A percentile compares a stretch with the other conserved stretches of the same genome.
Conservation (phyloP, 2,888 invertebrate genomes). For the Drosophila greeni region DNA sequence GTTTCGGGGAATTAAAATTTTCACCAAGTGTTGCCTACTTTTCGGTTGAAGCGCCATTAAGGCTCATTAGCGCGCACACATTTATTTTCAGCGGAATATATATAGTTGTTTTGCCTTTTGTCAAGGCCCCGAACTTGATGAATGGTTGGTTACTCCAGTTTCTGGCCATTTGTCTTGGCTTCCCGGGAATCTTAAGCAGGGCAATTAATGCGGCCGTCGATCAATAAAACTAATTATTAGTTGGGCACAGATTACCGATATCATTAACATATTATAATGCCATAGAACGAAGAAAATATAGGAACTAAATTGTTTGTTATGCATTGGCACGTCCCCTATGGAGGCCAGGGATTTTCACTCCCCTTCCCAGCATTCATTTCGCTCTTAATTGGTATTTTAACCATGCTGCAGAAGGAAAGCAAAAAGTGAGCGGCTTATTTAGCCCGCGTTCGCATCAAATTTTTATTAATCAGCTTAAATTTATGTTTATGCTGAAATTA, state of each 20-base stretch:
- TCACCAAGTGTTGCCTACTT: constrained; percentile 64
- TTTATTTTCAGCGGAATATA: constrained; percentile 12
- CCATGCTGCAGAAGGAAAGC: constrained; percentile 5
- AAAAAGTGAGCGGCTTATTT: constrained; percentile 21
- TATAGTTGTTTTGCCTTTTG: constrained; percentile 29
- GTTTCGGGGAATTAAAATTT: constrained; percentile 60
- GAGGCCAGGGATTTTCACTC: neutral
- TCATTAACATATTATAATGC: constrained; percentile 52
- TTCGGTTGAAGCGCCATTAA: constrained; percentile 53
- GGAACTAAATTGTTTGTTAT: constrained; percentile 40
- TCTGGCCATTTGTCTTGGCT: constrained; percentile 51
- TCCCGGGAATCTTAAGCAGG: constrained; percentile 36
- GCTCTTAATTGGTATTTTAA: constrained; percentile 41
- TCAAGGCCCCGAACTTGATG: constrained; percentile 33
- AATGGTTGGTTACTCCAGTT: constrained; percentile 19
- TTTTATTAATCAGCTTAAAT: constrained; percentile 63
- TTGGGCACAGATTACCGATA: constrained; percentile 46
- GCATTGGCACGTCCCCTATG: constrained; percentile 36
- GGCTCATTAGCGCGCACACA: constrained; percentile 55
- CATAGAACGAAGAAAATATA: neutral
- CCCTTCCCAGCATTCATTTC: constrained; percentile 1
- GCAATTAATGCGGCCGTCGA: constrained; percentile 54
- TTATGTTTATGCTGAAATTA: neutral
- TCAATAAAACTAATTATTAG: constrained; percentile 72
- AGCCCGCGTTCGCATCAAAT: constrained; percentile 48